Percentiles rank a stretch among this genome's conserved stretches.
Evolutionary conservation across 2,888 invertebrate genomes (phyloP).

Genomic region (Polymixis flavicincta): DNA sequence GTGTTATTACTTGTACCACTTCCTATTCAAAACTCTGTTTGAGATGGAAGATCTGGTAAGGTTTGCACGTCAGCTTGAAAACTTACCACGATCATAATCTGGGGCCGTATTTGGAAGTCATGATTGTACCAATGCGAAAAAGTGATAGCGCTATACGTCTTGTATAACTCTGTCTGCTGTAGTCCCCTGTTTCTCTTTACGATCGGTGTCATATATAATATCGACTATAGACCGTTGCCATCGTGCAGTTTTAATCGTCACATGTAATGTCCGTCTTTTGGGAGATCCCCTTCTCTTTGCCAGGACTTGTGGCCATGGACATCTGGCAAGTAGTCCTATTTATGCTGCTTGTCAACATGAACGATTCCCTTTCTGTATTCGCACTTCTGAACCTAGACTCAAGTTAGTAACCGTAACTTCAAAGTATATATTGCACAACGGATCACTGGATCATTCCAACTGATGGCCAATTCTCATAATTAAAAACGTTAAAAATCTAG

Average conservation of each 20-base stretch:
- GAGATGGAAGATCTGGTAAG: slow-evolving; percentile 1
- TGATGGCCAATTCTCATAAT: no score
- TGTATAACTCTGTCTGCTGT: slow-evolving; percentile 5
- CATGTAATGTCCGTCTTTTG: slow-evolving; percentile 3
- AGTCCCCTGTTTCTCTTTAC: not conserved
- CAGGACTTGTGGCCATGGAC: not conserved
- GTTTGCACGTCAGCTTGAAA: not conserved
- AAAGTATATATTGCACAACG: slow-evolving; percentile 3
- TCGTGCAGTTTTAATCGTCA: not conserved
- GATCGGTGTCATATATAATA: not conserved
- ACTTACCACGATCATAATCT: slow-evolving; percentile 6
- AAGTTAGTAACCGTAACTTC: not conserved
- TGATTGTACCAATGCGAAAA: slow-evolving; percentile 19
- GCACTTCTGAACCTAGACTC: not conserved
- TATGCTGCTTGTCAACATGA: not conserved
- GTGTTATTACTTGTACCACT: slow-evolving; percentile 10
- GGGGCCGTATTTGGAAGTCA: not conserved
- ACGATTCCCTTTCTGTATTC: not conserved
- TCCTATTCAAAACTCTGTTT: not conserved
- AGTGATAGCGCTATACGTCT: slow-evolving; percentile 2
- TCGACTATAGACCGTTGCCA: not conserved
- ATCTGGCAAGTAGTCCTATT: no score
- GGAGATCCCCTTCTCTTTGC: not conserved
- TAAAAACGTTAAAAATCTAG: no score
- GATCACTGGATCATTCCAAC: not conserved